Evolutionary conservation across 2,797 vertebrate species (phyloP), one percentile per base, ranked within the genome.

Genomic region (Macroramphosus scolopax): DNA sequence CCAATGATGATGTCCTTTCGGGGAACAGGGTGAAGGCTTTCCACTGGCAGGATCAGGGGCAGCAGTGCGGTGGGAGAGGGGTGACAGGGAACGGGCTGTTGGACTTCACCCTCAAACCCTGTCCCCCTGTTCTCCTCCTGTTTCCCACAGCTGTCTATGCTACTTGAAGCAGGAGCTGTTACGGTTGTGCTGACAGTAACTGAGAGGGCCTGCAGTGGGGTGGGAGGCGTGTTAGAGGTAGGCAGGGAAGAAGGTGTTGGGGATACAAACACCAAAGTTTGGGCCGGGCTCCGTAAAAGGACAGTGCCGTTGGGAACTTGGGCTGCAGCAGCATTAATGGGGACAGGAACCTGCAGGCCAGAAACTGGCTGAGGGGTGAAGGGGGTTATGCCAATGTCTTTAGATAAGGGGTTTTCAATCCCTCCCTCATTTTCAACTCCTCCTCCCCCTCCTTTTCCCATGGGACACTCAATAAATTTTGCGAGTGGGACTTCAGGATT

Each of bases 1-100:
- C 94, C 94, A 92, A 96, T 95, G 75, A 96, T 93, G 83, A 96
- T 92, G 73, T 95, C 93, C 76, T 94, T 95, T 68, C 93, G 91
- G 10, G 94, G 94, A 2, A 88, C 88, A 0, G 93, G 94, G 70
- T 95, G 94, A 62, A 92, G 87, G 54, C 85, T 92, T 71, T 93
- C 93, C 3, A 91, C 87, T 10, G 94, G 94, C 52, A 96, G 92
- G 61, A 95, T 92, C 48, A 96, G 87, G 1, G 94, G 94, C 66
- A 96, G 84, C 63, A 96, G 87, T 42, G 94, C 94, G 0, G 94
- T 94, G 1, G 94, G 94, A 49, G 94, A 93, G 5, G 94, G 94
- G 68, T 96, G 94, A 77, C 93, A 95, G 56, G 93, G 91, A 51
- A 96, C 91, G 0, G 94, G 94, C 78, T 96, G 94, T 85, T 91